Conservation (phyloP, 1,140 invertebrate genomes). For the Lepidostoma basale region DNA sequence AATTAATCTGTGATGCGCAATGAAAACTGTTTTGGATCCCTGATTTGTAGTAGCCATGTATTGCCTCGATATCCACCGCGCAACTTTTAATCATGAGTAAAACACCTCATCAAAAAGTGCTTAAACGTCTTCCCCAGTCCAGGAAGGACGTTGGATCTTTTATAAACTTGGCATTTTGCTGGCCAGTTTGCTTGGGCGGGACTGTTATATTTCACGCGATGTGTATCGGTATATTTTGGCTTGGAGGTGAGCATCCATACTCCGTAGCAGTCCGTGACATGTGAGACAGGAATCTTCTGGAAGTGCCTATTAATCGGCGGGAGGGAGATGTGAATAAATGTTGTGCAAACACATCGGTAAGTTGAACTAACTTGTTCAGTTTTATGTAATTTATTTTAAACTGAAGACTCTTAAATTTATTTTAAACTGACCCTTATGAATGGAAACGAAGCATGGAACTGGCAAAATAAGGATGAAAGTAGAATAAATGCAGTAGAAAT, state of each 20-base stretch:
- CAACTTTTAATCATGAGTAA: background rate
- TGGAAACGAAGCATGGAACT: no score
- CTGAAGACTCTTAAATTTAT: no score
- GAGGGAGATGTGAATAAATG: constrained; percentile 4
- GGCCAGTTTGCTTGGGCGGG: background rate
- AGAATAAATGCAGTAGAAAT: no score
- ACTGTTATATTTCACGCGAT: background rate
- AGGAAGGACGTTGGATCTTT: background rate
- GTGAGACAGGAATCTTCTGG: background rate
- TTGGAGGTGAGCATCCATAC: background rate
- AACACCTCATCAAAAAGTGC: background rate
- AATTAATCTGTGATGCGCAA: no score
- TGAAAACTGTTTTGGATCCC: no score
- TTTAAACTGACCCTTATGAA: no score
- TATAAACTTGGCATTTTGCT: background rate
- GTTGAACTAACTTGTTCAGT: no score
- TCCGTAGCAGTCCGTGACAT: background rate
- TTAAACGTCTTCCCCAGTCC: background rate
- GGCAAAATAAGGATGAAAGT: no score
- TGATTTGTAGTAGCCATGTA: constrained; percentile 12
- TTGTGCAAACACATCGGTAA: no score
- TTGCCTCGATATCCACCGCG: background rate
- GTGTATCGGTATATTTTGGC: constrained; percentile 12
- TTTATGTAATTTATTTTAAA: no score
- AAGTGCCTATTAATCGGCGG: constrained; percentile 6